Base-by-base conservation (phyloP, 2,113 vertebrate genomes). In the Rhinolophus ferrumequinum region DNA sequence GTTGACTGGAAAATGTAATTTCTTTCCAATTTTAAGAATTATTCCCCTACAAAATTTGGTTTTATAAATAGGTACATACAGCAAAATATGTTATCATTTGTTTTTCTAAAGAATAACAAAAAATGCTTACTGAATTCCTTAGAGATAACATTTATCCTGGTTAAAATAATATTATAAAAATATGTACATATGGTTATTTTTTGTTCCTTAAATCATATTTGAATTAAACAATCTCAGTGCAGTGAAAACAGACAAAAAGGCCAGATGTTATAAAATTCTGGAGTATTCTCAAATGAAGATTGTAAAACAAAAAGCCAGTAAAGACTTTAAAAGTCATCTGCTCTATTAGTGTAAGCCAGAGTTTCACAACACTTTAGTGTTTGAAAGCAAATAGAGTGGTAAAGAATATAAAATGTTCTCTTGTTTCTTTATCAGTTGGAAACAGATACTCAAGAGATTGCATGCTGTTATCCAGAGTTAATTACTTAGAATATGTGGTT, bases 151-250 rank as follows among this genome's bases (percentile, higher is more conserved):
- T 76, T 18, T 87, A 38, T 72, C 4, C 24, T 95, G n/a, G 14
- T 69, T 76, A 69, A 93, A 87, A 83, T 67, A 73, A 91, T 66
- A 84, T 62, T 58, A 66, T 82, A 75, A 70, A 93, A 58, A 18
- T 6, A n/a, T 64, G 2, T 62, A 26, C 16, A 87, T 21, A 21
- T 56, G 18, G n/a, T 14, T 67, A 50, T 70, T 73, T 69, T 91
- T 86, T 47, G 8, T 54, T 86, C 75, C 52, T 91, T 79, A 83
- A 89, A 66, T 54, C 33, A 58, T 76, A 83, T 95, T 97, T 95
- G 50, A 92, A 70, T 88, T 93, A 95, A 88, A 52, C 6, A 67
- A 62, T 2, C 69, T 90, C 60, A 72, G 22, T 86, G 79, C 60
- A 72, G 22, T 86, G 79, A 93, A 92, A 81, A 58, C 19, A 82